These are phyloP conservation scores for Argya squamiceps DNA, from an alignment of 2,797 vertebrate genomes.

Conservation along the genomic window DNA sequence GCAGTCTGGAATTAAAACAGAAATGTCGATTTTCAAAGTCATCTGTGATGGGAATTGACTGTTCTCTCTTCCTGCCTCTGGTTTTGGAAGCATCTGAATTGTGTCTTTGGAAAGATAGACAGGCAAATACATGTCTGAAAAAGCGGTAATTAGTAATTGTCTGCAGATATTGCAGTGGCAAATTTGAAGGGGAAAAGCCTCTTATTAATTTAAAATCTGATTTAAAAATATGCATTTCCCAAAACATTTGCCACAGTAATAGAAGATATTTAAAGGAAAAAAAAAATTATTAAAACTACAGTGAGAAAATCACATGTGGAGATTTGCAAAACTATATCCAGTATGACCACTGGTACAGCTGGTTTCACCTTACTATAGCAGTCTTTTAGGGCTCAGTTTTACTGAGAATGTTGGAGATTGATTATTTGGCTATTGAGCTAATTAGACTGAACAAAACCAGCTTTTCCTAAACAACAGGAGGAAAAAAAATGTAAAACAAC, in stretches of 20 bases:
- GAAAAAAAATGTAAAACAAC: background rate
- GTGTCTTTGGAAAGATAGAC: background rate
- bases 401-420: background rate
- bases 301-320: accelerated
- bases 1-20: background rate
- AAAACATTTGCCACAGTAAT: background rate
- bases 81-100: background rate
- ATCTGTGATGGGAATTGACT: background rate
- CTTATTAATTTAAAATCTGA: background rate
- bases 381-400: background rate
- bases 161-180: background rate
- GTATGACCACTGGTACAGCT: background rate
- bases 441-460: background rate
- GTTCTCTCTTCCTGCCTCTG: background rate
- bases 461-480: background rate
- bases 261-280: background rate
- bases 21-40: background rate
- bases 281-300: background rate
- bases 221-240: background rate
- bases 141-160: background rate
- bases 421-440: background rate
- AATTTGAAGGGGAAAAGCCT: background rate
- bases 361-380: background rate
- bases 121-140: background rate
- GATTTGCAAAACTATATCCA: background rate